phyloP scores from a whole-genome alignment of 1,140 invertebrate species.

The Leptinotarsa lineolata region DNA sequence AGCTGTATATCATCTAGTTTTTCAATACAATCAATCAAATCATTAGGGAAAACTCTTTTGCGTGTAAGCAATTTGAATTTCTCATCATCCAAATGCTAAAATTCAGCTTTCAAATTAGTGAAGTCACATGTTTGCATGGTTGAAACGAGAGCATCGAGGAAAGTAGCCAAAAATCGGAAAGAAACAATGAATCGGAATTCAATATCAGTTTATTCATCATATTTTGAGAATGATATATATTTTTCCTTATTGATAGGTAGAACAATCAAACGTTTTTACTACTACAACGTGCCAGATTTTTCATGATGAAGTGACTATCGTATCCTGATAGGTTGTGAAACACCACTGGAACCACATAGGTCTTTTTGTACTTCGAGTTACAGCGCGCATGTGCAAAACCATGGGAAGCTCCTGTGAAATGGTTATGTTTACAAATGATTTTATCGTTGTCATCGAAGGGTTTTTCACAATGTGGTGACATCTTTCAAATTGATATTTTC shows the following conservation, averaged over 20 bases:
- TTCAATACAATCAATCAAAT: neutral
- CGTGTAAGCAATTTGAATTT: neutral
- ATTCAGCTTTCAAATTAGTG: neutral
- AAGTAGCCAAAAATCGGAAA: slow-evolving; percentile 35
- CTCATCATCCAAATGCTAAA: neutral
- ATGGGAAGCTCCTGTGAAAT: slow-evolving; percentile 50
- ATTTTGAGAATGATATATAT: no score
- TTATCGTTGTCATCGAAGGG: slow-evolving; percentile 34
- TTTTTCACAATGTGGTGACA: slow-evolving; percentile 46
- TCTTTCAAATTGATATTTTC: no score
- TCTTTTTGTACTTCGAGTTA: slow-evolving; percentile 52
- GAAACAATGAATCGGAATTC: slow-evolving; percentile 38
- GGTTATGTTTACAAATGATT: slow-evolving; percentile 49
- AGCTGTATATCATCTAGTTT: neutral
- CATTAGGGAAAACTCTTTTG: neutral
- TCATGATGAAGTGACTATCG: no score
- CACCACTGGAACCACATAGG: slow-evolving; percentile 43
- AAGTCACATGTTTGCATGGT: slow-evolving; percentile 22
- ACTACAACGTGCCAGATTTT: slow-evolving; percentile 26
- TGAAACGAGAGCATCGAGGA: slow-evolving; percentile 35
- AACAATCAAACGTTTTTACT: slow-evolving; percentile 30
- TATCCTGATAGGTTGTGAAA: no score
- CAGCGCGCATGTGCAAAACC: slow-evolving; percentile 52
- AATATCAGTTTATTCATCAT: slow-evolving; percentile 29
- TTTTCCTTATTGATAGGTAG: slow-evolving; percentile 38